Evolutionary conservation across 2,888 invertebrate species (phyloP), one percentile per base, ranked within the genome.

Genomic region (Lycaena phlaeas): DNA sequence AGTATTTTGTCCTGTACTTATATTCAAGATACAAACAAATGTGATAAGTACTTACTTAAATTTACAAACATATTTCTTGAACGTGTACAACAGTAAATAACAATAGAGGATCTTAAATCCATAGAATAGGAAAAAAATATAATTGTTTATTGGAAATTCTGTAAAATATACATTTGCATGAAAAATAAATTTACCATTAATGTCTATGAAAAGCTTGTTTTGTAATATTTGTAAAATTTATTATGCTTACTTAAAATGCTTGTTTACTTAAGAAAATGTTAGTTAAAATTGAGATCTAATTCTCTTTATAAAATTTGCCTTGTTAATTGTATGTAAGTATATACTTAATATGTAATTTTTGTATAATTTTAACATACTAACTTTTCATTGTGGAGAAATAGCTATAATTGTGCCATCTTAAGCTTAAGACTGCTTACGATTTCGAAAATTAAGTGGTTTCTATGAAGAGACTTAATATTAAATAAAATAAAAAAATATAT

Each of bases 311-410:
- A 22, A 40, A 34, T 17, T 40, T 31, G 31, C 27, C 36, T 28
- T 36, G 30, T 25, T 36, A 31, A 36, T 34, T 34, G 34, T 34
- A 34, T 34, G 38, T 38, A 42, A 39, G 36, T 36, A 36, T 36
- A 40, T 26, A 43, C 17, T 14, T 12, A 22, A 22, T 34, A 34
- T 18, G 34, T 34, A 18, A 22, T 22, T 11, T 34, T 34, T 18
- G 34, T 34, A 12, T 34, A 34, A 22, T 22, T 22, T 34, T 34
- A 18, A 31, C 31, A 10, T 31, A 31, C 15, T 34, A 22, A 34
- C 34, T 22, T 15, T 30, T 34, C 17, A 22, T 34, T 18, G 34
- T 18, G 34, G 18, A 18, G 11, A 1, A 18, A 22, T 34, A 18
- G 34, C 34, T 18, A 9, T 22, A 22, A 3, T 34, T 14, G 34